These are phyloP conservation scores for Gonioctena quinquepunctata DNA, from an alignment of 1,140 invertebrate genomes.

Conservation along the genomic window DNA sequence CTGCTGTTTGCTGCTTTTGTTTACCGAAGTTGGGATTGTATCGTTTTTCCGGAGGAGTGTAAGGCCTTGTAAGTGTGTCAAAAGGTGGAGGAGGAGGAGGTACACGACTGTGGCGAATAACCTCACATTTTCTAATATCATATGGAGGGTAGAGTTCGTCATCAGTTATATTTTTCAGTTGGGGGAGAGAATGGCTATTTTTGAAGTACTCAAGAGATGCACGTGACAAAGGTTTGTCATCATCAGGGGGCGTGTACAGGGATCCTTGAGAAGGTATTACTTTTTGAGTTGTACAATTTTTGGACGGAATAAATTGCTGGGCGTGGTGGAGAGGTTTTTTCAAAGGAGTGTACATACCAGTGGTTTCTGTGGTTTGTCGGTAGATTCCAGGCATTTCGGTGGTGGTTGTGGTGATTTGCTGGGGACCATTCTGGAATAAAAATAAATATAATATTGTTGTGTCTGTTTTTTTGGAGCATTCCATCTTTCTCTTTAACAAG, in stretches of 20 bases:
- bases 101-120: not conserved
- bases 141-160: not conserved
- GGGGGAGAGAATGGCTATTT: constrained; percentile 46
- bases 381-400: constrained; percentile 49
- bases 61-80: constrained; percentile 33
- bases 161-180: constrained; percentile 33
- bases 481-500: no score
- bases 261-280: constrained; percentile 41
- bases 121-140: not conserved
- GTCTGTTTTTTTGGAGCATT: no score
- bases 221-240: constrained; percentile 14
- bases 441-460: no score
- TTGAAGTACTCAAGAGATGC: constrained; percentile 29
- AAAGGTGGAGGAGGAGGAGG: constrained; percentile 17
- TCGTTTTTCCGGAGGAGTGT: constrained; percentile 51
- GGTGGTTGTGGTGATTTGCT: constrained; percentile 31
- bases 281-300: constrained; percentile 46
- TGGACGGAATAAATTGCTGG: constrained; percentile 48
- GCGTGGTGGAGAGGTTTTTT: constrained; percentile 42
- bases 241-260: constrained; percentile 31
- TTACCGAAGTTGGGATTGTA: constrained; percentile 49
- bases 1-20: constrained; percentile 7
- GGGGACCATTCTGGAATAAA: constrained; percentile 39
- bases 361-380: constrained; percentile 50
- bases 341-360: constrained; percentile 52